Evolutionary conservation across 2,888 invertebrate species (phyloP), one percentile per base, ranked within the genome.

Genomic region (Pinctada fucata): DNA sequence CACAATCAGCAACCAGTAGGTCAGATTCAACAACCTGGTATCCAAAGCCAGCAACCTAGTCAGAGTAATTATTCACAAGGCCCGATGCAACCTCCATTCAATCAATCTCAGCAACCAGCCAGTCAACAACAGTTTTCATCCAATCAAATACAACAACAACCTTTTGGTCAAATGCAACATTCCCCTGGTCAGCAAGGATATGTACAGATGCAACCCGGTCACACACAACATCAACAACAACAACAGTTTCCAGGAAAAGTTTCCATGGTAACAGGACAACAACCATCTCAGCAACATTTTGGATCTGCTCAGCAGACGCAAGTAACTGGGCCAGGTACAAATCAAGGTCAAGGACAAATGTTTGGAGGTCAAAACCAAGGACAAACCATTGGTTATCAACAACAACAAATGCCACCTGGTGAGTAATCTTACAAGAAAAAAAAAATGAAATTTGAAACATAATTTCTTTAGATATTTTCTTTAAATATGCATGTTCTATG

Each of bases 311-410:
- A 2, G 16, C 73, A 47, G n/a, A 31, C 58, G 10, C 72, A 72
- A 65, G 58, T 31, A 3, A n/a, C 8, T 45, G 31, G 16, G 31
- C 72, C 45, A 51, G 8, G 16, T 49, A 51, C 31, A 51, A 63
- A 71, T 52, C 79, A 74, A 65, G 50, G 13, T 52, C 78, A 76
- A 72, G 63, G 63, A 63, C 78, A 73, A 50, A 80, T 74, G 52
- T 79, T 78, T 67, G 80, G 76, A 48, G 82, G 82, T 45, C 82
- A 81, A 51, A 74, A 69, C 68, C 74, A 72, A 67, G 75, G 72
- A 13, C 79, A 75, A 47, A 74, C 51, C 52, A 64, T 66, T 47
- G 78, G 66, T 52, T 47, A 51, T 16, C 79, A 78, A 73, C 75
- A 75, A 31, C 84, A 69, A 65, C 58, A 58, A 58, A 6, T 10